Conservation (phyloP, 1,140 invertebrate genomes). For the Hydropsyche tenuis region DNA sequence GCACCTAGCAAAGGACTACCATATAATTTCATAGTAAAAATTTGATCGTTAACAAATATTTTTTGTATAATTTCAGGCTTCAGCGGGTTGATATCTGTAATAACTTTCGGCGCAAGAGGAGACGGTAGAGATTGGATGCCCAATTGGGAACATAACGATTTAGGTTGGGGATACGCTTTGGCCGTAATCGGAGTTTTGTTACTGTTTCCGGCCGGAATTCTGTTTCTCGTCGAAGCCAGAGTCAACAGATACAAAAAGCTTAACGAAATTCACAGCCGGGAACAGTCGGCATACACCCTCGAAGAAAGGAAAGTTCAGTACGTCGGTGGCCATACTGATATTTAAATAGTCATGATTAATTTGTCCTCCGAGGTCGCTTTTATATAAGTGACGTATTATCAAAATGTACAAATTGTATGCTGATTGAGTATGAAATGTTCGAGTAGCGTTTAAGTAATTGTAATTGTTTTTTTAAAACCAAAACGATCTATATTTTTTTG, state of each 20-base stretch:
- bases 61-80: slow-evolving; percentile 65
- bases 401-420: too few species aligned
- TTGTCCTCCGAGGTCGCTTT: too few species aligned
- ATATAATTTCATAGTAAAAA: too few species aligned
- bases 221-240: slow-evolving; percentile 83
- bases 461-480: too few species aligned
- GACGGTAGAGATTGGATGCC: slow-evolving; percentile 96
- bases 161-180: slow-evolving; percentile 94
- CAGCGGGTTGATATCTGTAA: slow-evolving; percentile 71
- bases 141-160: slow-evolving; percentile 92
- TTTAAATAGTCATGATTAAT: too few species aligned
- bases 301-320: slow-evolving; percentile 63
- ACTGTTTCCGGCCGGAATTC: slow-evolving; percentile 74
- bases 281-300: slow-evolving; percentile 67
- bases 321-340: slow-evolving; percentile 63
- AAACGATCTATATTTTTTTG: too few species aligned
- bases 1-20: too few species aligned
- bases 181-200: slow-evolving; percentile 79
- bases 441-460: too few species aligned
- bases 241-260: slow-evolving; percentile 74
- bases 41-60: too few species aligned
- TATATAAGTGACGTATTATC: too few species aligned
- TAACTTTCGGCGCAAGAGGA: slow-evolving; percentile 83
- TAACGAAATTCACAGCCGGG: slow-evolving; percentile 70
- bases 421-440: too few species aligned